Conservation (phyloP, 2,113 vertebrate species). For the Mesoclemmys tuberculata region DNA sequence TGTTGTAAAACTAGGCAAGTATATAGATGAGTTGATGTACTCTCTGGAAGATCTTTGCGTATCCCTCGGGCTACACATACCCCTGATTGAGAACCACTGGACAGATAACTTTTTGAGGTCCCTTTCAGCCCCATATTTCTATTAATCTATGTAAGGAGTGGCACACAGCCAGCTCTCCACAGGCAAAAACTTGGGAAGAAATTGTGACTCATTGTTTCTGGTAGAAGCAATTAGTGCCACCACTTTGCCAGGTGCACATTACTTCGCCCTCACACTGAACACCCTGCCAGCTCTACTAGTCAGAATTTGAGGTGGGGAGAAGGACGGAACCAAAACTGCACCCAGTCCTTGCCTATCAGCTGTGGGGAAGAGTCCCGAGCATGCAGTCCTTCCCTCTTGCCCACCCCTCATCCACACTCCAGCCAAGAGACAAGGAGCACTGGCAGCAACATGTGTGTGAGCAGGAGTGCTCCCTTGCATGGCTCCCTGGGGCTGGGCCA, state of each 20-base stretch:
- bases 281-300: background rate
- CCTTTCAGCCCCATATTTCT: background rate
- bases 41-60: no score
- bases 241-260: background rate
- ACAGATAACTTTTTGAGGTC: background rate
- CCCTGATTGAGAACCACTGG: no score
- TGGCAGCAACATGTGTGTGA: background rate
- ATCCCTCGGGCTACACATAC: no score
- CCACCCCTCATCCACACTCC: background rate
- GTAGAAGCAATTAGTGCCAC: background rate
- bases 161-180: background rate
- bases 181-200: background rate
- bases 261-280: background rate
- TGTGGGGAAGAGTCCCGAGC: background rate
- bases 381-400: background rate
- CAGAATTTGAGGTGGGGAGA: background rate
- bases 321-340: background rate
- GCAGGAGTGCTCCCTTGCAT: background rate
- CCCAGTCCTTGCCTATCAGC: background rate
- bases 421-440: background rate
- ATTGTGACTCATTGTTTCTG: background rate
- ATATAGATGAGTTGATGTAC: no score
- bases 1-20: no score
- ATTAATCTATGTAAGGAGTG: background rate
- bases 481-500: background rate